Percentiles rank a stretch among this genome's conserved stretches.
Conservation (phyloP, 2,113 vertebrate genomes). For the Sceloporus tristichus region DNA sequence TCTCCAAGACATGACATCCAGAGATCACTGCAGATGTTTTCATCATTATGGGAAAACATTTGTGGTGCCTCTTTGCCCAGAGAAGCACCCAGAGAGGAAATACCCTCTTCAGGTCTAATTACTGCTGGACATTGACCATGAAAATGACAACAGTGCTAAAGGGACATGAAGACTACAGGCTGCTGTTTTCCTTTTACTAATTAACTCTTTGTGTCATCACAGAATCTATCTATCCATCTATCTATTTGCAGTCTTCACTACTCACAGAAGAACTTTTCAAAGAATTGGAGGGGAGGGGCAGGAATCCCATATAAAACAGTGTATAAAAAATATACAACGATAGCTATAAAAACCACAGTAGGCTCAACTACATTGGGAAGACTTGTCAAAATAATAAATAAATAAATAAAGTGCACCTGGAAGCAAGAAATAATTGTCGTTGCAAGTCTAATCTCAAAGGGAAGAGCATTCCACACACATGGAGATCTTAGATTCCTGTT, state of each 20-base stretch:
- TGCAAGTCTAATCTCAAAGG: not conserved
- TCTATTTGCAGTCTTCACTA: not conserved
- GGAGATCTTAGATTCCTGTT: not conserved
- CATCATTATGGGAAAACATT: slow-evolving; percentile 63
- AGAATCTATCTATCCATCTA: fast-evolving
- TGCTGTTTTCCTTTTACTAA: not conserved
- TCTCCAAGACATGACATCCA: slow-evolving; percentile 65
- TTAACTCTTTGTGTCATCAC: slow-evolving; percentile 6
- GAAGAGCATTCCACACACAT: not conserved
- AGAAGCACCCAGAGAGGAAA: slow-evolving; percentile 59
- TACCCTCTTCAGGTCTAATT: slow-evolving; percentile 61
- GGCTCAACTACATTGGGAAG: not conserved
- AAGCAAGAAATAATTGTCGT: no score
- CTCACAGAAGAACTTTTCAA: not conserved
- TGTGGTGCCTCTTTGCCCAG: slow-evolving; percentile 67
- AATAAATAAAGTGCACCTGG: not conserved
- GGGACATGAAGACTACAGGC: not conserved
- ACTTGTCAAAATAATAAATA: not conserved
- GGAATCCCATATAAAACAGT: no score
- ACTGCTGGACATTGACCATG: slow-evolving; percentile 26
- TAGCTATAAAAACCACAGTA: not conserved
- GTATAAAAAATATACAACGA: not conserved
- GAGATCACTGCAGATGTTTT: slow-evolving; percentile 52
- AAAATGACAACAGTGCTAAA: slow-evolving; percentile 16
- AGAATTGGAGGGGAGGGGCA: not conserved